Evolutionary conservation across 1,140 invertebrate species (phyloP).

Genomic region (Coptotermes formosanus): DNA sequence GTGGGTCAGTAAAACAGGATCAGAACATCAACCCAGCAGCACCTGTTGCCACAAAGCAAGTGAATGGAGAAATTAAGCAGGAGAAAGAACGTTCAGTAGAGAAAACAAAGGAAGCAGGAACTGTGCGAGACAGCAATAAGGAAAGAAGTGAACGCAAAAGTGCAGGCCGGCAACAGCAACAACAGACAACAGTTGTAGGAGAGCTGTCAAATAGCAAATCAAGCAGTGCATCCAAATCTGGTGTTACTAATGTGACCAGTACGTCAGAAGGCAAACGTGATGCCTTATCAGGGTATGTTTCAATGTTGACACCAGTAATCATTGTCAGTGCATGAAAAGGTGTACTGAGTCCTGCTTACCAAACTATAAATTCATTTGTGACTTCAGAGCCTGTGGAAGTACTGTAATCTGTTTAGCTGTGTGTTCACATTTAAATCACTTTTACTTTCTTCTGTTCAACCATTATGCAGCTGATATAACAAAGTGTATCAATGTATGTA

Average conservation of each 20-base stretch:
- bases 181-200: background rate
- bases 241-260: background rate
- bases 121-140: slow-evolving; percentile 22
- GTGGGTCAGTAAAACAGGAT: slow-evolving; percentile 25
- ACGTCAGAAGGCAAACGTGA: slow-evolving; percentile 32
- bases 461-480: too few species aligned
- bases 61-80: slow-evolving; percentile 34
- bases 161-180: slow-evolving; percentile 24
- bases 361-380: too few species aligned
- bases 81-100: background rate
- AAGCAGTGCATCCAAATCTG: slow-evolving; percentile 23
- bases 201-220: background rate
- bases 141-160: slow-evolving; percentile 31
- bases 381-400: too few species aligned
- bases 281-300: slow-evolving; percentile 21
- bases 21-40: background rate
- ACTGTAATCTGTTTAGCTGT: too few species aligned
- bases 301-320: background rate
- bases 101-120: slow-evolving; percentile 25
- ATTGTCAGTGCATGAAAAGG: too few species aligned
- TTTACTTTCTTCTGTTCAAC: too few species aligned
- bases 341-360: too few species aligned
- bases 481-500: too few species aligned
- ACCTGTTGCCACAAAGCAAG: slow-evolving; percentile 24
- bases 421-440: too few species aligned